Evolutionary conservation across 1,140 invertebrate genomes (phyloP).

Genomic region (Achatina immaculata): DNA sequence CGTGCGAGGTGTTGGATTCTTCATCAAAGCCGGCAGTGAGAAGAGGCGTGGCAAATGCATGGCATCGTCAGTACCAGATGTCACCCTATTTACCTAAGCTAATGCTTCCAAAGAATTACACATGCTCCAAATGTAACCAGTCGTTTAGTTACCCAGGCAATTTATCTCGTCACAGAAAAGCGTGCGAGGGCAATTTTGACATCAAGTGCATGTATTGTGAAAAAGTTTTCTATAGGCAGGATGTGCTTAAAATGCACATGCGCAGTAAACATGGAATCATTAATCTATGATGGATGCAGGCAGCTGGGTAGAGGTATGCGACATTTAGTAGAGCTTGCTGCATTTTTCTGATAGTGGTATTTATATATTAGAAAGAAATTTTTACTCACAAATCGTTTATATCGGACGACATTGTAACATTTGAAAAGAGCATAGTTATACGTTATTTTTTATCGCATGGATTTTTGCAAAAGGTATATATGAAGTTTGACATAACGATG

Average conservation of each 20-base stretch:
- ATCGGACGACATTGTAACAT: no score
- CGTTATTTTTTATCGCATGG: no score
- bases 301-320: no score
- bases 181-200: conserved; percentile 45
- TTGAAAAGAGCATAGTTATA: no score
- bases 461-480: no score
- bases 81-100: conserved; percentile 20
- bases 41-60: background rate
- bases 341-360: no score
- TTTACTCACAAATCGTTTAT: no score
- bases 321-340: no score
- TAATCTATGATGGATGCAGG: background rate
- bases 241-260: conserved; percentile 42
- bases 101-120: conserved; percentile 30
- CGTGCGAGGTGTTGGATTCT: background rate
- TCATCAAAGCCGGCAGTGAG: background rate
- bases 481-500: no score
- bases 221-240: conserved; percentile 41
- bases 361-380: no score
- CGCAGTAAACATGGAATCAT: conserved; percentile 39
- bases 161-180: conserved; percentile 40
- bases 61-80: background rate
- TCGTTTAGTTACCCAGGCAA: conserved; percentile 45
- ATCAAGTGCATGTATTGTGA: conserved; percentile 42
- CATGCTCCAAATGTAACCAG: conserved; percentile 42